Percentiles rank a stretch among this genome's conserved stretches.
phyloP scores from a whole-genome alignment of 1,140 invertebrate genomes.

The Bombus cullumanus region DNA sequence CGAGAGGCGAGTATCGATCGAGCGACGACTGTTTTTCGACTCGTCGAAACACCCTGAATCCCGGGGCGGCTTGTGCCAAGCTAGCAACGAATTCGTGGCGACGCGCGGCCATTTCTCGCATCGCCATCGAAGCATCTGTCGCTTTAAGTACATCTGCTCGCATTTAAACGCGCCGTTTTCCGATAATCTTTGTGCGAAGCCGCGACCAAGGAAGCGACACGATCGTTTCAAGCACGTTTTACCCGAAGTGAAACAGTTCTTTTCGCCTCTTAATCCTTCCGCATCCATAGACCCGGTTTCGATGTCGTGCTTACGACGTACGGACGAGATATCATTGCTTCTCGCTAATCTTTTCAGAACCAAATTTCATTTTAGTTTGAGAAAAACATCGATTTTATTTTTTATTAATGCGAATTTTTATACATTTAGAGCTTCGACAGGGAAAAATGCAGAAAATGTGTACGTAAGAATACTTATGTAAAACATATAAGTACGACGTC shows the following conservation, averaged over 20 bases:
- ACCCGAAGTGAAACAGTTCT: background rate
- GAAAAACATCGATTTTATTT: no score
- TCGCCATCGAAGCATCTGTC: conserved; percentile 46
- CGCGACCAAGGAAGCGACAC: background rate
- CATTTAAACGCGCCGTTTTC: conserved; percentile 44
- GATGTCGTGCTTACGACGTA: no score
- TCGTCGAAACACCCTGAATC: conserved; percentile 32
- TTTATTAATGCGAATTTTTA: no score
- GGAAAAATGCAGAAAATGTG: no score
- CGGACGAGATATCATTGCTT: no score
- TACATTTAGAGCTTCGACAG: no score
- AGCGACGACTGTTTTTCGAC: conserved; percentile 23
- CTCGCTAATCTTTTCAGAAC: no score
- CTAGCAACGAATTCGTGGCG: conserved; percentile 44
- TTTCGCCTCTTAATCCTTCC: background rate
- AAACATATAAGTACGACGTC: no score
- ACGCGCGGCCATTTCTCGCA: conserved; percentile 38
- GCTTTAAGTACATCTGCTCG: conserved; percentile 48
- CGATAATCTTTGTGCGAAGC: conserved; percentile 41
- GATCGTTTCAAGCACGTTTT: background rate
- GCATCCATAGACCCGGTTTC: no score
- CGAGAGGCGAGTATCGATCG: conserved; percentile 38
- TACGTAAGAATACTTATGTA: no score
- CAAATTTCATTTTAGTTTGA: no score
- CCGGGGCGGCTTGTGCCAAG: conserved; percentile 11